These are phyloP conservation scores for Apaloderma vittatum DNA, from an alignment of 2,113 vertebrate genomes.

Conservation along the genomic window DNA sequence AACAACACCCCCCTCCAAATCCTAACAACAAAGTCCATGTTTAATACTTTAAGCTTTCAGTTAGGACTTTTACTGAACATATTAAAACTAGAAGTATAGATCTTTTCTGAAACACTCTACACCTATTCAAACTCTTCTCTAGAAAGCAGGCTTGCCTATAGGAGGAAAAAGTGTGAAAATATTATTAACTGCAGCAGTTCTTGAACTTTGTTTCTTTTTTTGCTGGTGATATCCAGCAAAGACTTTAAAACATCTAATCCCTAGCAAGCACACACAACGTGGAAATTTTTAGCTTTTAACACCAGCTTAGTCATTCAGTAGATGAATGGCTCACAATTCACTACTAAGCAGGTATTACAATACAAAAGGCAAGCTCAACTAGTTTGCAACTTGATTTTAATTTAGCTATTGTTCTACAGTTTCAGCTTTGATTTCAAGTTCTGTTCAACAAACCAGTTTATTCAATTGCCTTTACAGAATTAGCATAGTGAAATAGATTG, in stretches of 20 bases:
- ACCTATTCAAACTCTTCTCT: background rate
- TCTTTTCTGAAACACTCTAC: background rate
- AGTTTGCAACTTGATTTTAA: conserved; percentile 49
- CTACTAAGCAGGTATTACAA: conserved; percentile 59
- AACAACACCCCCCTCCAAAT: background rate
- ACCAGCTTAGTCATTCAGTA: conserved; percentile 42
- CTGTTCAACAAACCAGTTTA: background rate
- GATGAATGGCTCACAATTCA: conserved; percentile 57
- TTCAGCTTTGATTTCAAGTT: conserved; percentile 55
- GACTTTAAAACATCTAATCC: background rate
- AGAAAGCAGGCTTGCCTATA: background rate
- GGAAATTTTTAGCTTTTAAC: conserved; percentile 6
- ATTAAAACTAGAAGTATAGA: background rate
- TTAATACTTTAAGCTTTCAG: background rate
- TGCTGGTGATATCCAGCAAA: background rate
- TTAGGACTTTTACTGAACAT: background rate
- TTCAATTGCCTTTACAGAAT: background rate
- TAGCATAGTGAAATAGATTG: background rate
- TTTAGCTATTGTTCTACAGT: conserved; percentile 38
- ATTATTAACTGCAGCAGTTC: background rate
- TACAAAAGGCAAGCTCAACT: conserved; percentile 69
- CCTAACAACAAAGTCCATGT: background rate
- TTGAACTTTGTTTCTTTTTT: background rate
- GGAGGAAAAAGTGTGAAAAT: background rate
- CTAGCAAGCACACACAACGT: background rate